Percentiles rank a stretch among this genome's conserved stretches.
These are phyloP conservation scores for Harpagifer antarcticus DNA, from an alignment of 2,797 vertebrate genomes.

Conservation along the genomic window DNA sequence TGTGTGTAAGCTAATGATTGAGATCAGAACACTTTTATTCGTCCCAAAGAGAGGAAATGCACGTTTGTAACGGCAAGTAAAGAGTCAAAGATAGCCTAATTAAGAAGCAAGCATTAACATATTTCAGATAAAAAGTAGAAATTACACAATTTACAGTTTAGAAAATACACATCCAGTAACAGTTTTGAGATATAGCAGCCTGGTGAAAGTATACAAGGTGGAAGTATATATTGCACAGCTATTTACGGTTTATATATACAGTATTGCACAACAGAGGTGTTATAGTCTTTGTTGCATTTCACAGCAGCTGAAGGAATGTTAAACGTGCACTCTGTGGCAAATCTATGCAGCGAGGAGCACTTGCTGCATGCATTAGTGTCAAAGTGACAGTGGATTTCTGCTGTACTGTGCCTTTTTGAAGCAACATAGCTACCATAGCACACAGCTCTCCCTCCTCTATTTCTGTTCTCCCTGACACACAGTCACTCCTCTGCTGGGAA, in stretches of 20 bases:
- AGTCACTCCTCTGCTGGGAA: slow-evolving; percentile 24
- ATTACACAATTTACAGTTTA: too few species aligned
- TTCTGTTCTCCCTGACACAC: slow-evolving; percentile 18
- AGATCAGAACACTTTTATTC: not conserved
- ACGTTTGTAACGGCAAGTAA: too few species aligned
- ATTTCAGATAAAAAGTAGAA: too few species aligned
- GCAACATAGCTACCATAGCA: slow-evolving; percentile 24
- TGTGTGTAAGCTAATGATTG: slow-evolving; percentile 4
- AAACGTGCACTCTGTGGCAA: slow-evolving; percentile 20
- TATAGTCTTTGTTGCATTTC: slow-evolving; percentile 2
- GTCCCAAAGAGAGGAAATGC: too few species aligned
- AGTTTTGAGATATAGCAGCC: too few species aligned
- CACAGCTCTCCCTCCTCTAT: slow-evolving; percentile 26
- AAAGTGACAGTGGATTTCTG: slow-evolving; percentile 68
- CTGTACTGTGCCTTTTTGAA: slow-evolving; percentile 62
- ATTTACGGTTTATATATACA: too few species aligned
- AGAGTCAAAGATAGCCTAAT: too few species aligned
- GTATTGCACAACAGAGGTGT: too few species aligned
- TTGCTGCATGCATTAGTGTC: slow-evolving; percentile 71
- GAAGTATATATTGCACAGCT: too few species aligned
- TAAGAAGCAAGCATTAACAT: too few species aligned
- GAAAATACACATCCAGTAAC: too few species aligned
- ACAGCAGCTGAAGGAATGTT: slow-evolving; percentile 5
- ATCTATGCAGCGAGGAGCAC: slow-evolving; percentile 44
- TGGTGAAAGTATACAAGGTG: too few species aligned